A percentile compares a stretch with the other conserved stretches of the same genome.
phyloP scores from a whole-genome alignment of 2,113 vertebrate genomes.

The Entelurus aequoreus region DNA sequence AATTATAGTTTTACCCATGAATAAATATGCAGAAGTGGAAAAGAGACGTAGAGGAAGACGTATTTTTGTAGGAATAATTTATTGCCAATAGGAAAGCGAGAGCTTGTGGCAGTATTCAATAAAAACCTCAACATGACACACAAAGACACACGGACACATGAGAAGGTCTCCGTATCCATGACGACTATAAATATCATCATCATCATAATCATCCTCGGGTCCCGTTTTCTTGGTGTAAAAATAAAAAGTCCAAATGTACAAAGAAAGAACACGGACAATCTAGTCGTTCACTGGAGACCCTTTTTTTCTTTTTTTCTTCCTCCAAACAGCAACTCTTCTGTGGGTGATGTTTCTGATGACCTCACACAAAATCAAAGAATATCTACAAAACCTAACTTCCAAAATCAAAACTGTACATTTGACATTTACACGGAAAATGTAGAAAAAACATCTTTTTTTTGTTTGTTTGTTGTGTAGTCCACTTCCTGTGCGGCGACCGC shows the following conservation, averaged over 20 bases:
- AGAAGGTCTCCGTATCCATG: slow-evolving; percentile 74
- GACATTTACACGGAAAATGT: slow-evolving; percentile 88
- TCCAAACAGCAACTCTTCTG: slow-evolving; percentile 1
- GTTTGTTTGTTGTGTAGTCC: neutral
- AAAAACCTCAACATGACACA: slow-evolving; percentile 98
- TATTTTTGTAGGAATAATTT: slow-evolving; percentile 99
- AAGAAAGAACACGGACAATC: slow-evolving; percentile 75
- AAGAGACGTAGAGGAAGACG: slow-evolving; percentile 19
- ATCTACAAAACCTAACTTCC: slow-evolving; percentile 89
- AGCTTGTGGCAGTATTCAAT: slow-evolving; percentile 97
- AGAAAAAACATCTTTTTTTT: slow-evolving; percentile 44
- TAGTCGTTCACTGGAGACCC: slow-evolving; percentile 83
- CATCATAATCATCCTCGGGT: slow-evolving; percentile 66
- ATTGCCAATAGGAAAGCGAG: slow-evolving; percentile 99
- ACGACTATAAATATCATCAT: slow-evolving; percentile 79
- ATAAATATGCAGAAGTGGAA: slow-evolving; percentile 13
- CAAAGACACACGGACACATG: slow-evolving; percentile 85
- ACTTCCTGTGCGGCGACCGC: slow-evolving; percentile 27
- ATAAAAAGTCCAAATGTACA: slow-evolving; percentile 82
- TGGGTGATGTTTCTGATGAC: slow-evolving; percentile 69
- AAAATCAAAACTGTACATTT: slow-evolving; percentile 98
- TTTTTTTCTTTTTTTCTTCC: slow-evolving; percentile 69
- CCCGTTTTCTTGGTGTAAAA: slow-evolving; percentile 89
- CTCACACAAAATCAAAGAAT: slow-evolving; percentile 83
- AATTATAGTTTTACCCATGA: neutral